Evolutionary conservation across 2,797 vertebrate genomes (phyloP), one percentile per base, ranked within the genome.

Genomic region (Anguilla anguilla): DNA sequence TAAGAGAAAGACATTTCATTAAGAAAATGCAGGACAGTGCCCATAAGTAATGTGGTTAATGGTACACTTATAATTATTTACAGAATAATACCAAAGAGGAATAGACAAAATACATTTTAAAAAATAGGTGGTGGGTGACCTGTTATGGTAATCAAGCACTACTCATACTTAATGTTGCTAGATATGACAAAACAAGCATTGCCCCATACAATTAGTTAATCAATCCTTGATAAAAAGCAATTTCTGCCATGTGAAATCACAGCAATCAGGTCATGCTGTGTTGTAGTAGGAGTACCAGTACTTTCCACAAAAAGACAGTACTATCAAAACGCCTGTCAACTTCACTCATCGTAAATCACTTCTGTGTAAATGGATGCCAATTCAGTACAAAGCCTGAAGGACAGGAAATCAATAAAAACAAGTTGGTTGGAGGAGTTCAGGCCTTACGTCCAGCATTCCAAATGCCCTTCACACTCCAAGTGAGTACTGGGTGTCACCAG

Each of bases 1-100:
- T 99, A 90, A 35, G 91, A 4, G 87, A 86, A 2, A 0, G 67
- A 3, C 28, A 53, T 59, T 59, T 17, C 57, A 59, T 19, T 17
- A 59, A 4, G 11, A 53, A 53, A 53, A 53, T 53, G 51, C 51
- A 53, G 51, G 51, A 53, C 51, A 53, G 7, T 53, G 10, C 11
- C 51, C 7, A 53, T 13, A 9, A 22, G 61, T 25, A n/a, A 67
- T 25, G 6, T 67, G 22, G 10, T 31, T 72, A 72, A 72, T 72
- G 28, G 28, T 28, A 72, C 10, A 31, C 0, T 35, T 31, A n/a
- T n/a, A n/a, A 22, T 10, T 69, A 72, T 72, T 28, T 28, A 72
- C 69, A 31, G n/a, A 31, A 28, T 31, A 72, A 72, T 72, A 10
- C 10, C 13, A 11, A 10, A 35, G n/a, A 31, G 69, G 69, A 59